phyloP scores from a whole-genome alignment of 2,113 vertebrate genomes.

The Megaceryle torquata region DNA sequence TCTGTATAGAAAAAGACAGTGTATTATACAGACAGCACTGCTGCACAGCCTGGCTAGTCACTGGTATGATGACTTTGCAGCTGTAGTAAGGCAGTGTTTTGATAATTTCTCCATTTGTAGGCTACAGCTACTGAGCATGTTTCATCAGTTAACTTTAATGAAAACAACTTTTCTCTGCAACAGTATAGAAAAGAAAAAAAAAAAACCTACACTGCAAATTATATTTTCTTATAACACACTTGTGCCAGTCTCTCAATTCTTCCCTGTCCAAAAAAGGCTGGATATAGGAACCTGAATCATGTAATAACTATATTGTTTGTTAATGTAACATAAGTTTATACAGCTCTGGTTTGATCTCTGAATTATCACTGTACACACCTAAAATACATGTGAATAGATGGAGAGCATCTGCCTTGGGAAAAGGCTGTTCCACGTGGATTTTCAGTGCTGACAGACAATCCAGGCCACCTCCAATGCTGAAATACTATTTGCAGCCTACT shows the following conservation, averaged over 20 bases:
- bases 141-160: background rate
- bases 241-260: background rate
- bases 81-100: background rate
- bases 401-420: background rate
- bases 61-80: background rate
- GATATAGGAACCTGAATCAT: background rate
- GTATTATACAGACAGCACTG: rapidly evolving
- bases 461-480: background rate
- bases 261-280: background rate
- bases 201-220: background rate
- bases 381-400: background rate
- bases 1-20: background rate
- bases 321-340: background rate
- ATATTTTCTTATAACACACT: background rate
- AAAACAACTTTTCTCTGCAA: background rate
- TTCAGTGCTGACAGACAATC: background rate
- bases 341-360: background rate
- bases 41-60: background rate
- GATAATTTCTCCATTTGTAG: background rate
- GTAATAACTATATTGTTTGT: background rate
- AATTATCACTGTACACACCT: background rate
- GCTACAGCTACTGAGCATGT: background rate
- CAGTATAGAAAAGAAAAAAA: background rate
- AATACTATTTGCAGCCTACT: background rate
- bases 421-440: background rate